Evolutionary conservation across 2,113 vertebrate species (phyloP).

Genomic region (Prunella fulvescens): DNA sequence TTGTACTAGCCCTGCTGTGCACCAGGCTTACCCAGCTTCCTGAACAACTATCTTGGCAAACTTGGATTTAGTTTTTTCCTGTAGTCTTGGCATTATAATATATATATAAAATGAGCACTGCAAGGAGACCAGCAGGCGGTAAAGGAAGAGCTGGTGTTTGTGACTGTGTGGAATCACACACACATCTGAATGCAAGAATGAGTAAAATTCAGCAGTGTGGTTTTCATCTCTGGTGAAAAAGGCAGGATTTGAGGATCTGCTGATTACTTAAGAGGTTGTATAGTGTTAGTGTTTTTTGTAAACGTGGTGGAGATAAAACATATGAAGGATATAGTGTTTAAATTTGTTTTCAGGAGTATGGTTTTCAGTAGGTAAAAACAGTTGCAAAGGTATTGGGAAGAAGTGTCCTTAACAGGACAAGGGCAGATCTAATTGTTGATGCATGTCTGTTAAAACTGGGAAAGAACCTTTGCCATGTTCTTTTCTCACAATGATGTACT

Average conservation of each 20-base stretch:
- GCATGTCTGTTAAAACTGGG: background rate
- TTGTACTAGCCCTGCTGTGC: background rate
- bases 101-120: background rate
- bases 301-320: background rate
- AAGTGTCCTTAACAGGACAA: background rate
- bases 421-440: background rate
- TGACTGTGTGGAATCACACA: rapidly evolving
- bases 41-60: background rate
- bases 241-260: background rate
- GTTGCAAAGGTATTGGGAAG: background rate
- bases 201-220: background rate
- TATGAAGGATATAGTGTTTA: background rate
- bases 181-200: background rate
- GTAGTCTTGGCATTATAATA: background rate
- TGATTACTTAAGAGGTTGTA: background rate
- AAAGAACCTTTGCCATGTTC: background rate
- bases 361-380: background rate
- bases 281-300: background rate
- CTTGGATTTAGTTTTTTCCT: background rate
- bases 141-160: background rate
- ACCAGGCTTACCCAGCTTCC: background rate
- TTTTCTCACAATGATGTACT: background rate
- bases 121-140: background rate
- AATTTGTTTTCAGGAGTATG: background rate
- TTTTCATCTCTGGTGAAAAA: background rate